Conservation (phyloP, 2,888 invertebrate genomes). For the Eretmocerus hayati region DNA sequence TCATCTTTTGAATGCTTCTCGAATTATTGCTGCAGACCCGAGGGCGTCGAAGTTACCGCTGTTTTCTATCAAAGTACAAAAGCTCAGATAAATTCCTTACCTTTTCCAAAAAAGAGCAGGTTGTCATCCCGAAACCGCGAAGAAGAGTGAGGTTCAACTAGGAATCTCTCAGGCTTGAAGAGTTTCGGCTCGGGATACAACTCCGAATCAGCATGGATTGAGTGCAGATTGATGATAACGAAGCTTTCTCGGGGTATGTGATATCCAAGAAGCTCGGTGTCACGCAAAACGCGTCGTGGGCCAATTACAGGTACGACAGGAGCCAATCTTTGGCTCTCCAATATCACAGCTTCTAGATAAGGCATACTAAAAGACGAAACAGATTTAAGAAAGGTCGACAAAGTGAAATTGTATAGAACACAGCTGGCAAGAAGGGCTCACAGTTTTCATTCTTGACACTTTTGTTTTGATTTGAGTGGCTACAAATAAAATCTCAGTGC, state of each 20-base stretch:
- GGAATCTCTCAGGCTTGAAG: conserved; percentile 61
- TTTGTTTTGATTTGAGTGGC: no score
- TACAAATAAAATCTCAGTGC: no score
- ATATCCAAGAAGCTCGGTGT: conserved; percentile 53
- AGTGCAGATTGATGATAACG: conserved; percentile 50
- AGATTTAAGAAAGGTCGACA: no score
- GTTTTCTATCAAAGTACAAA: no score
- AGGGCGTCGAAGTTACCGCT: no score
- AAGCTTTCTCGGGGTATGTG: conserved; percentile 52
- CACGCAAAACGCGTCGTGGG: conserved; percentile 49
- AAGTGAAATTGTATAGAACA: no score
- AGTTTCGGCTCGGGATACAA: conserved; percentile 57
- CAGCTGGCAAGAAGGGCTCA: no score
- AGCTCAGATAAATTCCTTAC: no score
- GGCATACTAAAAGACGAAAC: conserved; percentile 43
- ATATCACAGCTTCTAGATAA: conserved; percentile 48
- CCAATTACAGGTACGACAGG: conserved; percentile 47
- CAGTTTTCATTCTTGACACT: no score
- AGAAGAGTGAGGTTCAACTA: conserved; percentile 38
- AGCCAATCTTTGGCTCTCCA: conserved; percentile 47
- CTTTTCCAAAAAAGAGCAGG: conserved; percentile 45
- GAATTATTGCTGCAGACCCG: no score
- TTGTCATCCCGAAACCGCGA: conserved; percentile 30
- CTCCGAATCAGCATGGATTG: conserved; percentile 53
- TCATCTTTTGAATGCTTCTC: no score